A percentile compares a stretch with the other conserved stretches of the same genome.
Conservation (phyloP, 2,888 invertebrate genomes). For the Coremacera marginata region DNA sequence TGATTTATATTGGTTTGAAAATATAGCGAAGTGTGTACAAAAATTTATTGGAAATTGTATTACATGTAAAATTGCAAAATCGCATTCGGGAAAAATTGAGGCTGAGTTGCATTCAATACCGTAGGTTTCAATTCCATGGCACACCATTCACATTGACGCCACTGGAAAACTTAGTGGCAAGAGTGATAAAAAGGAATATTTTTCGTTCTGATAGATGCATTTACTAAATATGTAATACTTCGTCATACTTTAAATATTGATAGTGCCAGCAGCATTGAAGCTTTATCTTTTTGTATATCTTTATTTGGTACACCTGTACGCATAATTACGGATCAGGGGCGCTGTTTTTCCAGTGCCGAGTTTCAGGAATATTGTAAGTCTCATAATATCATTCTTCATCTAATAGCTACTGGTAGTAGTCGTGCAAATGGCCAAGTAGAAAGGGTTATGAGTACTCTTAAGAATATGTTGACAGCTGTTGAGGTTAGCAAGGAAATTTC, state of each 20-base stretch:
- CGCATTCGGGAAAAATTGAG: neutral
- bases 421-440: conserved; percentile 33
- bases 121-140: conserved; percentile 45
- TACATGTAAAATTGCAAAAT: neutral
- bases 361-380: conserved; percentile 32
- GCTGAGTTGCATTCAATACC: conserved; percentile 45
- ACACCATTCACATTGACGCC: conserved; percentile 40
- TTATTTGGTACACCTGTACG: conserved; percentile 11
- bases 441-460: conserved; percentile 14
- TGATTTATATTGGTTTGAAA: neutral
- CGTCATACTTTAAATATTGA: conserved; percentile 36
- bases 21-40: neutral
- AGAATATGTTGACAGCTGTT: conserved; percentile 34
- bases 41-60: neutral
- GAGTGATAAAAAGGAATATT: conserved; percentile 33
- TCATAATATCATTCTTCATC: conserved; percentile 9
- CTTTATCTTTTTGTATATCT: conserved; percentile 13
- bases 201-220: conserved; percentile 37
- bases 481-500: conserved; percentile 12
- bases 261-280: conserved; percentile 35
- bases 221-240: conserved; percentile 32
- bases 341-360: conserved; percentile 25
- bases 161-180: conserved; percentile 39
- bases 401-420: conserved; percentile 28
- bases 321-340: conserved; percentile 14